Evolutionary conservation across 2,888 invertebrate species (phyloP), one percentile per base, ranked within the genome.

Genomic region (Lampropteryx suffumata): DNA sequence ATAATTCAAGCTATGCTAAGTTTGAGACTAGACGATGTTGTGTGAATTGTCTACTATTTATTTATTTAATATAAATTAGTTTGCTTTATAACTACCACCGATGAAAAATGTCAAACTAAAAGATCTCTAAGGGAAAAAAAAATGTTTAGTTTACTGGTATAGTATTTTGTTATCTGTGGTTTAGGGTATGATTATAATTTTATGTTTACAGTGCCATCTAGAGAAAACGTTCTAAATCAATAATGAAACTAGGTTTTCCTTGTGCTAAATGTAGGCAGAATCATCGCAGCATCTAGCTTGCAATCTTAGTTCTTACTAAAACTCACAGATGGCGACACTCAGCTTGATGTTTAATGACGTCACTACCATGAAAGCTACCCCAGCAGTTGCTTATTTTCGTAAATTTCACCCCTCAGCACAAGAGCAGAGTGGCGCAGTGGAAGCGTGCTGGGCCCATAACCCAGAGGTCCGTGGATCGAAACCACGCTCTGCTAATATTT

Each of bases 381-480:
- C 1, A 9, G 9, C 2, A 0, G 1, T 26, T 10, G 7, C 5
- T 34, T 8, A 9, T 17, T 0, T 11, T 2, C 3, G 7, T 8
- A 13, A 28, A 27, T 17, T 43, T 43, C 27, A 34, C 1, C 14
- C 2, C 1, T 2, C 0, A 0, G 0, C 0, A 0, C 2, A 43
- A 2, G 42, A 79, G 76, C 79, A 94, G 93, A 94, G 93, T 94
- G 93, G 94, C 94, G 94, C 94, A 94, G 94, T 93, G 94, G 94
- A 94, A 93, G 94, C 94, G 94, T 94, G 94, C 94, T 94, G 93
- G 94, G 93, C 94, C 93, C 94, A 94, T 94, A 94, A 94, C 94
- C 95, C 95, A 95, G 95, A 95, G 95, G 94, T 95, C 95, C 95
- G 95, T 95, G 94, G 94, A 94, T 94, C 94, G 94, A 94, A 94